Evolutionary conservation across 2,888 invertebrate genomes (phyloP), one percentile per base, ranked within the genome.

Genomic region (Panopea generosa): DNA sequence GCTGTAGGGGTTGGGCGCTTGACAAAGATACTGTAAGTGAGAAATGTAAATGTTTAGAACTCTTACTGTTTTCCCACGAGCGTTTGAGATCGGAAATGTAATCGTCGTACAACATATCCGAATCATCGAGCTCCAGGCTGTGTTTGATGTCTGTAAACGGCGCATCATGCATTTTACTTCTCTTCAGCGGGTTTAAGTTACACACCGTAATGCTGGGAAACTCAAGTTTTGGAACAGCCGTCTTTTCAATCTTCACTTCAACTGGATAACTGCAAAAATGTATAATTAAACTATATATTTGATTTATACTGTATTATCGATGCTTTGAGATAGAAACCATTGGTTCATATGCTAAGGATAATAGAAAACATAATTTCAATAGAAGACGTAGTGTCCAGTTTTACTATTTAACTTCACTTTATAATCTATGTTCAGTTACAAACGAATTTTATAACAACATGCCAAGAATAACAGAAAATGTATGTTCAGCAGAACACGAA

Each of bases 151-250:
- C 26, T 0, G 47, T n/a, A 50, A 84, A 87, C 1, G 78, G 78
- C 0, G 68, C 70, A 0, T 55, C 2, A 1, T 16, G 1, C 66
- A 84, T 50, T 16, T 61, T 66, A 11, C 45, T 45, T 6, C 56
- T 20, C 57, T 79, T 82, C 11, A 90, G 63, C 0, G 90, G 90
- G 74, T 90, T 90, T 29, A 88, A 52, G 67, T 89, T 89, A 61
- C 89, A 89, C 2, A 89, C 71, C 0, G 88, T 88, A 2, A 90
- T 87, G 62, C 89, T 89, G 1, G 90, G 90, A 62, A 89, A 90
- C 4, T 86, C 84, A 59, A 89, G 77, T 20, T 70, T 65, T 2
- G 83, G 67, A 1, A 82, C 77, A 1, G 87, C 84, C 16, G 73
- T 73, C 22, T 87, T 47, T 52, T 87, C 85, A 24, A 89, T 83